Base-by-base conservation (phyloP, 2,888 invertebrate genomes). In the Troides aeacus region DNA sequence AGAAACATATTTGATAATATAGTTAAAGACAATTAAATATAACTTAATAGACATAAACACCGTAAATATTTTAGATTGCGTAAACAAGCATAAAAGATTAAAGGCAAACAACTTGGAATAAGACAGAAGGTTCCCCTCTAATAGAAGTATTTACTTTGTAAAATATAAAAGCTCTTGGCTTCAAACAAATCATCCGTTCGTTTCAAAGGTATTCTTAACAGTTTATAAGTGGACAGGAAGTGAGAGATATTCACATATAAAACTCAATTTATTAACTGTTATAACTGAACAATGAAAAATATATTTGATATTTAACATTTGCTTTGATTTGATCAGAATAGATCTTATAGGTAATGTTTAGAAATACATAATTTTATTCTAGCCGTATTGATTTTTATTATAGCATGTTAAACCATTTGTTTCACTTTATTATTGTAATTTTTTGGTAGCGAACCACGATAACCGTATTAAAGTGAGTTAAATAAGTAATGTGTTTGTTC, bases 121-220 rank as follows among this genome's bases (percentile, higher is more conserved):
- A 15, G 59, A 70, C 65, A 21, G 56, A 24, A 42, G 69, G 62
- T 62, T 64, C 64, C 62, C 58, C 59, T 63, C 69, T 73, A 74
- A 76, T 74, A 74, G 74, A 73, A 75, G 74, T 76, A 75, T 79
- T 79, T 80, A 74, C 77, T 81, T 77, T 76, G 73, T 77, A 81
- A 78, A 77, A 77, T 75, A 73, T 78, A 81, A 78, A 77, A 77
- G 75, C 78, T 79, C 78, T 78, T 77, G 78, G 79, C 79, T 81
- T 79, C 81, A 80, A 83, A 77, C 73, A 81, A 79, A 83, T 85
- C 80, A 81, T 82, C 71, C 73, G 72, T 77, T 77, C 72, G 70
- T 67, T 62, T 64, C 66, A 66, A 58, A 36, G 56, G 42, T 56
- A 30, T 57, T 17, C 58, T 64, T 69, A 63, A 61, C 39, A 68